Percentiles rank a stretch among this genome's conserved stretches.
phyloP scores from a whole-genome alignment of 2,113 vertebrate genomes.

The Zosterops pallidus region DNA sequence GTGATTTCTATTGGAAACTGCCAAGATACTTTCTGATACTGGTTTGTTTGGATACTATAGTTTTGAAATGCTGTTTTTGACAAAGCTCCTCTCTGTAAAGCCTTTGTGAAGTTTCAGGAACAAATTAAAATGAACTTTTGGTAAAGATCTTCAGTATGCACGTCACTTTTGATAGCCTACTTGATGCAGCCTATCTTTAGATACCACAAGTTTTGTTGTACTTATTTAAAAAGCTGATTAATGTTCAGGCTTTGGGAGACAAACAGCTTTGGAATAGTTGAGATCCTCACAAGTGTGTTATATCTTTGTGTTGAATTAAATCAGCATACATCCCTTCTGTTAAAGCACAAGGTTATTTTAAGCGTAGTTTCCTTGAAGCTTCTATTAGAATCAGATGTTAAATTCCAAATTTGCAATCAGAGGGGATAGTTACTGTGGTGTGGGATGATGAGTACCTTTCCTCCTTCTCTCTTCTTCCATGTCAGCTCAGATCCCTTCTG shows the following conservation, averaged over 20 bases:
- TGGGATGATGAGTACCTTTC: background rate
- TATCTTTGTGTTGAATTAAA: background rate
- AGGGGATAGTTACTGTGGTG: background rate
- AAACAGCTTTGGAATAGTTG: background rate
- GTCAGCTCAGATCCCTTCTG: slow-evolving; percentile 18
- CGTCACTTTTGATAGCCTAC: background rate
- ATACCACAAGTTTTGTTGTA: background rate
- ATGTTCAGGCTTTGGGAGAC: background rate
- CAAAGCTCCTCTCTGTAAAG: background rate
- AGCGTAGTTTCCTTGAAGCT: background rate
- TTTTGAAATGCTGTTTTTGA: background rate
- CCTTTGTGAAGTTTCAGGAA: background rate
- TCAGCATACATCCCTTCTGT: background rate
- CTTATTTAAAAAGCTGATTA: background rate
- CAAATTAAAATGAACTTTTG: background rate
- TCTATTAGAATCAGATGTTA: background rate
- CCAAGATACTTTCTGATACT: background rate
- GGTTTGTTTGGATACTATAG: background rate
- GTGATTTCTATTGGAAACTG: background rate
- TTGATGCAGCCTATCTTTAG: background rate
- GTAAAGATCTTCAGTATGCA: background rate
- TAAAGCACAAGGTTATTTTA: background rate
- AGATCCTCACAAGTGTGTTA: background rate
- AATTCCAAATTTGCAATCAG: background rate
- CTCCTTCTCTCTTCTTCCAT: background rate